These are phyloP conservation scores for Thymallus thymallus DNA, from an alignment of 2,113 vertebrate genomes.

Conservation along the genomic window DNA sequence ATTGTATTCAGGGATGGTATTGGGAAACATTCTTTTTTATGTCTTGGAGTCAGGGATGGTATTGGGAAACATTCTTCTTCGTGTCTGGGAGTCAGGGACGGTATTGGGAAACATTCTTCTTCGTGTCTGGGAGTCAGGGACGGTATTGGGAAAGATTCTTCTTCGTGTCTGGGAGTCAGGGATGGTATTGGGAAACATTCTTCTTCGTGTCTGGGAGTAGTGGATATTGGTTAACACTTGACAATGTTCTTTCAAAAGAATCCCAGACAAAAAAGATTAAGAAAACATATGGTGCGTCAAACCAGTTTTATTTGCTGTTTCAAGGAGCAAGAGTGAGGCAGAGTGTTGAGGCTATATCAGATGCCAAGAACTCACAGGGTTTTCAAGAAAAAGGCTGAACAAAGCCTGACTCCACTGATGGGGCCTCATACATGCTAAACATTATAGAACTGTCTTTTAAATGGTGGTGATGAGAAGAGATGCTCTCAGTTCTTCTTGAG, in stretches of 20 bases:
- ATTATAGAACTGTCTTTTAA: neutral
- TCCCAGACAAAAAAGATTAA: too few species aligned
- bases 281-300: neutral
- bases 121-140: too few species aligned
- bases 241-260: too few species aligned
- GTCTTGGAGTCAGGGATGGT: too few species aligned
- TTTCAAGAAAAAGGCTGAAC: neutral
- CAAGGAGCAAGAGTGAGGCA: conserved; percentile 12
- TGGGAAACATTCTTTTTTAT: too few species aligned
- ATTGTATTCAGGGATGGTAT: too few species aligned
- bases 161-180: too few species aligned
- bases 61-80: neutral
- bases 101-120: too few species aligned
- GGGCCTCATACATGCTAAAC: neutral
- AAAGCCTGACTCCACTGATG: neutral
- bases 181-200: neutral
- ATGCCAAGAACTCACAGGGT: neutral
- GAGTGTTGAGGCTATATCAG: neutral
- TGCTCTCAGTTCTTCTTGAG: conserved; percentile 41
- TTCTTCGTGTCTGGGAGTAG: neutral
- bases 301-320: neutral
- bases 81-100: too few species aligned
- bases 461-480: neutral
- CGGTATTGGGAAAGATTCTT: too few species aligned
- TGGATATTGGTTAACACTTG: too few species aligned